Base-by-base conservation (phyloP, 2,797 vertebrate species). In the Discoglossus pictus region DNA sequence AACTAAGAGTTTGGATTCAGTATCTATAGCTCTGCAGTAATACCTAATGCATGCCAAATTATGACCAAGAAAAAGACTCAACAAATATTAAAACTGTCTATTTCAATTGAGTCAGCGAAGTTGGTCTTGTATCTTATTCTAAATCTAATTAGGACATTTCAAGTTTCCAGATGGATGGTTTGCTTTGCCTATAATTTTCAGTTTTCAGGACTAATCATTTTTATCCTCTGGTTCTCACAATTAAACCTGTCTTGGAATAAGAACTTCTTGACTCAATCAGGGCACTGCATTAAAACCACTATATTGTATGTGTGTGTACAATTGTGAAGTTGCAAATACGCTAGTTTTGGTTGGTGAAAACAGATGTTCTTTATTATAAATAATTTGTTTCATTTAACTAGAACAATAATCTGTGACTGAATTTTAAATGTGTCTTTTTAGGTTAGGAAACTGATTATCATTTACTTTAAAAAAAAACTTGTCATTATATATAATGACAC, bases 111-210 rank as follows among this genome's bases (percentile, higher is more conserved):
- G 36, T 65, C 68, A 60, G 72, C 80, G 78, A 66, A 61, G 56
- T 74, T 83, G 76, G 80, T 75, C 42, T 78, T 53, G 79, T 74
- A 70, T 76, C 67, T 83, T 74, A 10, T 68, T 76, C 53, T 72
- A 65, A 78, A 84, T 78, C 34, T 44, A 60, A 46, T 80, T 79
- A 80, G 75, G 58, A 75, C 42, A 73, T 76, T 34, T 75, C 67
- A 77, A 76, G 65, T 61, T 79, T 79, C 73, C 76, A 76, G n/a
- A 54, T 75, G 53, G 47, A 47, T 75, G 70, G 68, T 34, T 35
- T 72, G 61, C 51, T 78, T 74, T 67, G 71, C 15, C 51, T 42
- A 59, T 68, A 50, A 79, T 64, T 79, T 82, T 75, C 58, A 70
- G 34, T 73, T 76, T 81, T 68, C 56, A 54, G 73, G 64, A 63